Conservation (phyloP, 2,888 invertebrate genomes). For the Aspidiotus destructor region DNA sequence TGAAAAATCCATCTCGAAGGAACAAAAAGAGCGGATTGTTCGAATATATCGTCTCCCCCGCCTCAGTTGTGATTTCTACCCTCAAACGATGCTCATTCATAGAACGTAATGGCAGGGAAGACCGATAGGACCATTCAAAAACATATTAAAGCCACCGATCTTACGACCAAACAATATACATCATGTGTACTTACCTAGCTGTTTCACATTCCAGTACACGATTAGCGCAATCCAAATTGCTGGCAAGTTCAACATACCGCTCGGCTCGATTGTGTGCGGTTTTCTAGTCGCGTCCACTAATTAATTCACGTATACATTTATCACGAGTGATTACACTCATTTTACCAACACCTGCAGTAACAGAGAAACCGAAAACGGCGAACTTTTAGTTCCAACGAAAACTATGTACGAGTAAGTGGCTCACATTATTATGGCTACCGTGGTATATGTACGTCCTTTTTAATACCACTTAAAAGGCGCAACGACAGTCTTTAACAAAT, state of each 20-base stretch:
- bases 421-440: not conserved
- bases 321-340: slow-evolving; percentile 15
- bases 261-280: not conserved
- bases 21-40: too few relatives aligned
- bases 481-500: too few relatives aligned
- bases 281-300: slow-evolving; percentile 5
- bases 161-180: too few relatives aligned
- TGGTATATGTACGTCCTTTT: not conserved
- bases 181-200: not conserved
- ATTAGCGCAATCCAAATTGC: slow-evolving; percentile 15
- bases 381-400: not conserved
- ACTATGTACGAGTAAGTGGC: not conserved
- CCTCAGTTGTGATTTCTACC: too few relatives aligned
- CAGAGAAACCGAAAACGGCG: not conserved
- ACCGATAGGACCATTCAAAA: too few relatives aligned
- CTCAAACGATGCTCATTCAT: too few relatives aligned
- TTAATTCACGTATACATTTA: slow-evolving; percentile 6
- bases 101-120: too few relatives aligned
- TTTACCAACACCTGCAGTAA: slow-evolving; percentile 11
- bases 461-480: not conserved
- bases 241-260: slow-evolving; percentile 20
- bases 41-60: too few relatives aligned
- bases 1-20: too few relatives aligned
- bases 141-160: too few relatives aligned
- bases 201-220: not conserved